Evolutionary conservation across 2,113 vertebrate species (phyloP).

Genomic region (Trichomycterus rosablanca): DNA sequence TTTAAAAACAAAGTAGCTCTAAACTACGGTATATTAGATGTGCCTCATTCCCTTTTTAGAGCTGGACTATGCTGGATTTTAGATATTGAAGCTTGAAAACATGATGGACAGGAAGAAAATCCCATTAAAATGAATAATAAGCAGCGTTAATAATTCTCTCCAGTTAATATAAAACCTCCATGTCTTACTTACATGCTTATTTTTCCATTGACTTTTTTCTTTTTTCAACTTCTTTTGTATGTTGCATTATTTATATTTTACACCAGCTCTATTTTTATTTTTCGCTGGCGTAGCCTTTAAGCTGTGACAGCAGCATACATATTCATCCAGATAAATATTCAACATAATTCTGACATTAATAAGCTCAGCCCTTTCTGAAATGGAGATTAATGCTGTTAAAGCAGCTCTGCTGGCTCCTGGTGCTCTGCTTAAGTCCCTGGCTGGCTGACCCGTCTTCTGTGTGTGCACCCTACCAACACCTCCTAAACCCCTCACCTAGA

Average conservation of each 20-base stretch:
- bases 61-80: too few species aligned
- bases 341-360: background rate
- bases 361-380: slow-evolving; percentile 14
- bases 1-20: too few species aligned
- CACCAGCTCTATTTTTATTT: too few species aligned
- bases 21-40: too few species aligned
- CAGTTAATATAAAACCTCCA: too few species aligned
- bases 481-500: background rate
- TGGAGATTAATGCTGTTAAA: slow-evolving; percentile 7
- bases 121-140: too few species aligned
- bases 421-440: background rate
- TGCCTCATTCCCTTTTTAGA: too few species aligned
- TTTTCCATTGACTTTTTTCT: background rate
- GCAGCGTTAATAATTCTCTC: too few species aligned
- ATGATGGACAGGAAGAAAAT: too few species aligned
- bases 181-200: background rate
- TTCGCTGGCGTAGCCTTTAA: background rate
- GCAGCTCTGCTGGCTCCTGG: background rate
- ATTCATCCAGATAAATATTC: background rate
- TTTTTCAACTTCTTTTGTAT: too few species aligned
- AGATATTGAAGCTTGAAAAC: too few species aligned
- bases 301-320: background rate
- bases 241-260: background rate
- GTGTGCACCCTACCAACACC: background rate
- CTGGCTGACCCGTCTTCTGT: background rate